Evolutionary conservation across 1,140 invertebrate genomes (phyloP), one percentile per base, ranked within the genome.

Genomic region (Leptinotarsa undecemlineata): DNA sequence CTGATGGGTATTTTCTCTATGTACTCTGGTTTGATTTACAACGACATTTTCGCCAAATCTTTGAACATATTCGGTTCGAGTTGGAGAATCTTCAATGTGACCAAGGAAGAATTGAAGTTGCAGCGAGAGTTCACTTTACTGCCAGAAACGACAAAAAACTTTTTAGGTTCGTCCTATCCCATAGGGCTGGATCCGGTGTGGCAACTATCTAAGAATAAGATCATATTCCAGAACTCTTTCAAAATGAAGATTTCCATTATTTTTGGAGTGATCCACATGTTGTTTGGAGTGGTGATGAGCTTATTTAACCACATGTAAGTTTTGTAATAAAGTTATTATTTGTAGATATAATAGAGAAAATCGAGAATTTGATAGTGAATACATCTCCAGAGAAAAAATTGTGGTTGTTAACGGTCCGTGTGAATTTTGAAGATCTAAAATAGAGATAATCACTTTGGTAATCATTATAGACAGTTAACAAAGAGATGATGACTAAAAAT

Each of bases 1-100:
- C 87, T 99, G 20, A 99, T 99, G 98, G 98, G 98, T 3, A 78
- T 93, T 8, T 99, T 99, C 86, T 99, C 97, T 1, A 97, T 99
- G 87, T 99, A 99, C 87, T 98, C 98, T 17, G 98, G 98, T 2
- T 83, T 99, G 0, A 96, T 99, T 74, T 99, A 99, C 88, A 99
- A 99, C 86, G 98, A 99, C 85, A 89, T 97, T 8, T 99, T 99
- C 87, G 96, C 97, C 13, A 99, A 99, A 85, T 96, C 96, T 4
- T 82, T 99, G 4, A 99, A 99, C 84, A 88, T 99, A 48, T 99
- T 99, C 88, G 96, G 96, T 2, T 96, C 96, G 0, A 90, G 93
- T 79, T 99, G 97, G 97, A 83, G 84, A 15, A 84, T 88, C 23
- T 87, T 89, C 74, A 81, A 82, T 71, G 68, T 77, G 17, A 76